Evolutionary conservation across 2,113 vertebrate genomes (phyloP), one percentile per base, ranked within the genome.

Genomic region (Thalassoma bifasciatum): DNA sequence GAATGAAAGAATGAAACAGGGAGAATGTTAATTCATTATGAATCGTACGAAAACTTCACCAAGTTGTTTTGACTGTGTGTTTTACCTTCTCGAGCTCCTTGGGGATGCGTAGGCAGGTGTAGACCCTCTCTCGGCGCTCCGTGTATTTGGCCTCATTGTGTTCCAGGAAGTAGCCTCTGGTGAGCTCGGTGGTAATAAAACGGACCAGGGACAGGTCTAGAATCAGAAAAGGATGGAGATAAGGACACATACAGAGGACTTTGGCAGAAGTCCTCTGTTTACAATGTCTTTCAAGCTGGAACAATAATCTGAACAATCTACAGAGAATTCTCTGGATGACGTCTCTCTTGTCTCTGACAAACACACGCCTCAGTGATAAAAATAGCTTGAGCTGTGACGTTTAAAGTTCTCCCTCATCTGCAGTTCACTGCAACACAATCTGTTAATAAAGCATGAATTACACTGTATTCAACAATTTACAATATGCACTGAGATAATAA

Each of bases 101-200:
- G 17, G 98, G 98, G 93, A 99, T 99, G 65, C 98, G 93, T 86
- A 99, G 92, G 86, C 97, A 99, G 0, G 98, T 99, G 91, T 99
- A 99, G 1, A 99, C 98, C 83, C 94, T 94, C 86, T 99, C 97
- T 88, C 98, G 94, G 81, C 98, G 92, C 81, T 99, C 98, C 0
- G 96, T 98, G 81, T 99, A 99, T 90, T 99, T 99, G 84, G 97
- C 97, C 91, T 99, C 98, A 75, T 99, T 98, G 91, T 99, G 98
- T 92, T 99, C 98, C 75, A 99, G 95, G 93, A 99, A 98, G 92
- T 99, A 99, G 42, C 98, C 98, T 90, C 98, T 94, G 26, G 97
- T 99, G 64, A 99, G 92, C 85, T 99, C 98, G 62, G 96, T 95
- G 51, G 95, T 95, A 89, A 99, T 96, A 89, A 99, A 99, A 77